Percentiles rank a stretch among this genome's conserved stretches.
Evolutionary conservation across 2,888 invertebrate genomes (phyloP).

Genomic region (Poecilobothrus nobilitatus): DNA sequence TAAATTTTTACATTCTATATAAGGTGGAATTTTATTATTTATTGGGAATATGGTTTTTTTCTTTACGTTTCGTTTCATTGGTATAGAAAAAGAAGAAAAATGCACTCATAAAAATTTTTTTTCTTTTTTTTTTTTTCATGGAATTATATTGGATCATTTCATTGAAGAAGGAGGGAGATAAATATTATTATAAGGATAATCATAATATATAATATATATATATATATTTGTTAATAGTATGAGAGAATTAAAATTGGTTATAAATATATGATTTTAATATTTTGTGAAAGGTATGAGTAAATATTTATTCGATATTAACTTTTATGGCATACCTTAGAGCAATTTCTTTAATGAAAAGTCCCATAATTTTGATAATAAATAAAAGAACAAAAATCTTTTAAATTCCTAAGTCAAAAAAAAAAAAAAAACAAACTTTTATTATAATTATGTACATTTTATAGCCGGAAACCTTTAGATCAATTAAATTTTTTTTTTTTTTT

Average conservation of each 20-base stretch:
- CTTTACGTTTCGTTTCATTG: too few species aligned
- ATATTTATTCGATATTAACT: slow-evolving; percentile 1
- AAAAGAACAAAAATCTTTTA: too few species aligned
- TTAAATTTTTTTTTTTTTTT: not conserved
- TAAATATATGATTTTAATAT: too few species aligned
- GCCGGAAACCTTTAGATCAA: not conserved
- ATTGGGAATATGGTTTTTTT: not conserved
- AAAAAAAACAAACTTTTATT: not conserved
- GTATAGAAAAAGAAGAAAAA: not conserved
- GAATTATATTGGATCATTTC: too few species aligned
- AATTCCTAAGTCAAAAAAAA: too few species aligned
- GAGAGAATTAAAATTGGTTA: too few species aligned
- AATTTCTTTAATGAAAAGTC: not conserved
- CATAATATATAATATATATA: too few species aligned
- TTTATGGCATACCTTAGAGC: slow-evolving; percentile 6
- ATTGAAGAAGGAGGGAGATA: not conserved
- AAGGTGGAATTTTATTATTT: slow-evolving; percentile 6
- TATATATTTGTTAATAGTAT: too few species aligned
- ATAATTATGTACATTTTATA: not conserved
- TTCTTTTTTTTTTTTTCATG: not conserved
- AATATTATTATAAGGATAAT: too few species aligned
- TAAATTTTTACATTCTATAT: not conserved
- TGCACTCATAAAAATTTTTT: not conserved
- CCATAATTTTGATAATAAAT: not conserved
- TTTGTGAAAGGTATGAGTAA: not conserved